phyloP scores from a whole-genome alignment of 2,113 vertebrate species.

The Neofelis nebulosa region DNA sequence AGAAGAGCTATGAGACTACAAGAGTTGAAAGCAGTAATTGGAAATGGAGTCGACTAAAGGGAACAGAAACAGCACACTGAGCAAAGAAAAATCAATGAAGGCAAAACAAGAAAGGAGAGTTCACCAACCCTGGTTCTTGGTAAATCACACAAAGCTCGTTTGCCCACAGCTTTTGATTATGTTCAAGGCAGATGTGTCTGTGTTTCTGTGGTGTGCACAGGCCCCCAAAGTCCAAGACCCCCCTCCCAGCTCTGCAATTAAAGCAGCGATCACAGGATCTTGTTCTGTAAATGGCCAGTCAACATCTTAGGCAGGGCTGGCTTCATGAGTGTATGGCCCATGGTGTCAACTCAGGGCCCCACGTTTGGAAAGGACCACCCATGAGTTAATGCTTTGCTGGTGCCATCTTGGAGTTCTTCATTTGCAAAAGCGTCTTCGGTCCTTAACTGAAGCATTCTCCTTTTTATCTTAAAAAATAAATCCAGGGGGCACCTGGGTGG shows the following conservation, averaged over 20 bases:
- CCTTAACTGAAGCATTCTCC: not conserved
- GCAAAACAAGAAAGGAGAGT: not conserved
- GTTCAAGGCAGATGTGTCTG: no score
- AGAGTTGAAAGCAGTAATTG: not conserved
- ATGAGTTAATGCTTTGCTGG: no score
- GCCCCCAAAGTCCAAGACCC: not conserved
- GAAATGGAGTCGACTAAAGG: not conserved
- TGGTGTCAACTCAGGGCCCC: not conserved
- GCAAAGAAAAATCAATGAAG: not conserved
- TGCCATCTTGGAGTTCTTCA: not conserved
- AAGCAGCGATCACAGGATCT: not conserved
- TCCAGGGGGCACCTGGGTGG: no score
- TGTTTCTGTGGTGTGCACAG: no score
- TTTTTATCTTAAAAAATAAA: not conserved
- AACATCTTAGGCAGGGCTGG: not conserved
- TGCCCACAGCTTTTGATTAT: not conserved
- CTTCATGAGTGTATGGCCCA: no score
- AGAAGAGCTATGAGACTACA: no score
- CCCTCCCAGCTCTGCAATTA: no score
- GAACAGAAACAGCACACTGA: no score
- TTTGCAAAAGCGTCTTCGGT: not conserved
- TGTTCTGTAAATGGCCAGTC: not conserved
- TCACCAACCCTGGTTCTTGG: not conserved
- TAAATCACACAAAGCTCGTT: not conserved
- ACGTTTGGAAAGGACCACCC: accelerated